Percentiles rank a stretch among this genome's conserved stretches.
Evolutionary conservation across 2,888 invertebrate genomes (phyloP).

Genomic region (Thereva nobilitata): DNA sequence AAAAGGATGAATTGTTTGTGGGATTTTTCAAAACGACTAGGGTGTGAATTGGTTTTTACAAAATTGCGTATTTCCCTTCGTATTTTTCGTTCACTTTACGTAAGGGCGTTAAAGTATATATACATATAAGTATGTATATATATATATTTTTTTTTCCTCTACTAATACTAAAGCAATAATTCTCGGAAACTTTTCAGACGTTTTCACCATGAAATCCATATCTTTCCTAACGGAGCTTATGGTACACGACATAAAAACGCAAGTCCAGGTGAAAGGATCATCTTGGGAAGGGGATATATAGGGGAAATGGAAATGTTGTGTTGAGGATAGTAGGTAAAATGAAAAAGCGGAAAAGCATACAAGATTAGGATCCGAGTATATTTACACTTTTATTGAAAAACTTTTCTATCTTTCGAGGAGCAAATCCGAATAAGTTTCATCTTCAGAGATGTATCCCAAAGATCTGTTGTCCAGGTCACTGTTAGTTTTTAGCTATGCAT

Average conservation of each 20-base stretch:
- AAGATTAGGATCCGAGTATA: conserved; percentile 29
- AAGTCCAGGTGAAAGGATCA: conserved; percentile 2
- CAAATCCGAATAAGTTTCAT: not conserved
- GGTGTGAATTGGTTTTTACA: not conserved
- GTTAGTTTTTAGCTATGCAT: no score
- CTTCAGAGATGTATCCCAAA: not conserved
- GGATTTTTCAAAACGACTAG: not conserved
- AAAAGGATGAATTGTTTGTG: not conserved
- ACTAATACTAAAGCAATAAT: not conserved
- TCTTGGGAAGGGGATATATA: not conserved
- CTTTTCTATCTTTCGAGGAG: conserved; percentile 14
- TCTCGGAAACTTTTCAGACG: conserved; percentile 4
- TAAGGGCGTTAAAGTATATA: no score
- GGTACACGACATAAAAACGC: no score
- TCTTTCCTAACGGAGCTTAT: no score
- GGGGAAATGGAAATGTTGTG: not conserved
- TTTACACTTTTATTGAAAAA: conserved; percentile 38
- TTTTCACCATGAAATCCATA: no score
- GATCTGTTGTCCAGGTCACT: conserved; percentile 2
- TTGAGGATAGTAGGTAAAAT: conserved; percentile 23
- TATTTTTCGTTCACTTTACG: no score
- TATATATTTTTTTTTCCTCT: no score
- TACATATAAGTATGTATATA: no score
- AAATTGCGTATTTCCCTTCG: no score
- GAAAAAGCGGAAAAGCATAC: conserved; percentile 19